Percentiles rank a stretch among this genome's conserved stretches.
Evolutionary conservation across 1,140 invertebrate genomes (phyloP).

Genomic region (Sinella curviseta): DNA sequence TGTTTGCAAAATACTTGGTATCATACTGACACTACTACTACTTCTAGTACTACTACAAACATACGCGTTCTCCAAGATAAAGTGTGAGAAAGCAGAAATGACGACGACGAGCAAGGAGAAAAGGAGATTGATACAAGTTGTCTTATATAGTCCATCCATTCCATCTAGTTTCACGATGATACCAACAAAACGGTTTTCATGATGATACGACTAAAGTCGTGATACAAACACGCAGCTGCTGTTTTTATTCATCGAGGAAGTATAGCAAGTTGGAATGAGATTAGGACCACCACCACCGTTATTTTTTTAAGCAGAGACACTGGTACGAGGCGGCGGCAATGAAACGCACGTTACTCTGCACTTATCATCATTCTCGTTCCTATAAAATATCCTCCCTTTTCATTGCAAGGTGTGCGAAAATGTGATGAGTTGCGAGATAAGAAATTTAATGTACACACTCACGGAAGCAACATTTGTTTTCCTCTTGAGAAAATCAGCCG

Average conservation of each 20-base stretch:
- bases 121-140: not conserved
- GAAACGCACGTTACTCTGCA: not conserved
- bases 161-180: too few relatives aligned
- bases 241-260: not conserved
- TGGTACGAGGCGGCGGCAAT: not conserved
- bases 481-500: constrained; percentile 1
- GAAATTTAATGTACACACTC: constrained; percentile 12
- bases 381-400: not conserved
- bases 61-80: not conserved
- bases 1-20: too few relatives aligned
- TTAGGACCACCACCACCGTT: too few relatives aligned
- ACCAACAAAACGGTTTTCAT: too few relatives aligned
- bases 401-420: not conserved
- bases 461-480: constrained; percentile 18
- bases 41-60: too few relatives aligned
- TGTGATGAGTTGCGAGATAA: not conserved
- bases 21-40: too few relatives aligned
- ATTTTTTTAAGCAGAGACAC: not conserved
- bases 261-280: not conserved
- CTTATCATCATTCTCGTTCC: not conserved
- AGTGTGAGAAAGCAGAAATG: not conserved
- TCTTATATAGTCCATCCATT: not conserved
- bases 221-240: too few relatives aligned
- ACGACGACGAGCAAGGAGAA: not conserved
- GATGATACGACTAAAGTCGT: too few relatives aligned